Evolutionary conservation across 2,888 invertebrate species (phyloP).

Genomic region (Sesamia inferens): DNA sequence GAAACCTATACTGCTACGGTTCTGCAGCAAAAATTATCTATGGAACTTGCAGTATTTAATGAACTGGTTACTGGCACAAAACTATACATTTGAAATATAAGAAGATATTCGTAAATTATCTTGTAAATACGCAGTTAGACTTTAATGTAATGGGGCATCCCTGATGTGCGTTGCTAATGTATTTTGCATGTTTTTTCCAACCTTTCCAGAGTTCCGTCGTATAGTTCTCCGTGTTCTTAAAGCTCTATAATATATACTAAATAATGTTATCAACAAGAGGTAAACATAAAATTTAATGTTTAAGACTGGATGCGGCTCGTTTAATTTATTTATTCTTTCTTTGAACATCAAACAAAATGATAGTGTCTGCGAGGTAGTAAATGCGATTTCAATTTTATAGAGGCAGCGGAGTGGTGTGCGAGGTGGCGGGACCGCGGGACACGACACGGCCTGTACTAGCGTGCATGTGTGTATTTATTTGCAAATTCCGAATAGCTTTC

Average conservation of each 20-base stretch:
- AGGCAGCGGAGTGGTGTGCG: slow-evolving; percentile 78
- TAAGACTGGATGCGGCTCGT: slow-evolving; percentile 28
- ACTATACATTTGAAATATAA: slow-evolving; percentile 16
- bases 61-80: slow-evolving; percentile 10
- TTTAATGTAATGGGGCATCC: slow-evolving; percentile 65
- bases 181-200: slow-evolving; percentile 78
- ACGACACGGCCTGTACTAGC: slow-evolving; percentile 70
- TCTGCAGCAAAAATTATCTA: slow-evolving; percentile 14
- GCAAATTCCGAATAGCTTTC: slow-evolving; percentile 88
- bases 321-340: slow-evolving; percentile 54
- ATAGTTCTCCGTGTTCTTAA: slow-evolving; percentile 62
- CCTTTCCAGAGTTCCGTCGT: slow-evolving; percentile 63
- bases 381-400: slow-evolving; percentile 87
- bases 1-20: slow-evolving; percentile 51
- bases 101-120: slow-evolving; percentile 36
- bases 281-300: slow-evolving; percentile 51
- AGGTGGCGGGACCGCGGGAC: slow-evolving; percentile 73
- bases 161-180: slow-evolving; percentile 81
- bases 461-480: slow-evolving; percentile 88
- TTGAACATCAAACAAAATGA: slow-evolving; percentile 74
- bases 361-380: slow-evolving; percentile 79
- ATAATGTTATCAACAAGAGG: slow-evolving; percentile 42
- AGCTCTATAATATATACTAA: slow-evolving; percentile 53
- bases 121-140: slow-evolving; percentile 39
- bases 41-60: slow-evolving; percentile 12